Evolutionary conservation across 2,888 invertebrate genomes (phyloP).

Genomic region (Bembecia ichneumoniformis): DNA sequence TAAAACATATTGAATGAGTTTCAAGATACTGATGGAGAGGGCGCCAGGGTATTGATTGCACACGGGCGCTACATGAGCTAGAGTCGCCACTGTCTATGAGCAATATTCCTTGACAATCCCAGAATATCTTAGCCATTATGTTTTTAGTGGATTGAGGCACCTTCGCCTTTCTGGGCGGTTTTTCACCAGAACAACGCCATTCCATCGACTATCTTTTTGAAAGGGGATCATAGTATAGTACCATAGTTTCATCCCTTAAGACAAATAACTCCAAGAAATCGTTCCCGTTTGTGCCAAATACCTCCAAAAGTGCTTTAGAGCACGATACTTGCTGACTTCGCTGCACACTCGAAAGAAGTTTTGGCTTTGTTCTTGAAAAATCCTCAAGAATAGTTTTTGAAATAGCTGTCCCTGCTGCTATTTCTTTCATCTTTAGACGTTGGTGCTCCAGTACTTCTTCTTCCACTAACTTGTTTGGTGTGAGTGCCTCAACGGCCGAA

Average conservation of each 20-base stretch:
- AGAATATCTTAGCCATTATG: too few relatives aligned
- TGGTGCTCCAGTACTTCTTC: background rate
- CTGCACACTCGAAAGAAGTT: background rate
- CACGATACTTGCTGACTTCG: background rate
- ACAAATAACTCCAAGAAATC: too few relatives aligned
- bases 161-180: background rate
- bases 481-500: background rate
- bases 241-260: background rate
- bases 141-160: background rate
- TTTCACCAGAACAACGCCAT: background rate
- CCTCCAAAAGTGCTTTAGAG: background rate
- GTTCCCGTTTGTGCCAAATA: background rate
- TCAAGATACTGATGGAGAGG: too few relatives aligned
- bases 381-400: background rate
- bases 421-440: too few relatives aligned
- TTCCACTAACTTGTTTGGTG: background rate
- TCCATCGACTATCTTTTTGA: background rate
- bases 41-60: too few relatives aligned
- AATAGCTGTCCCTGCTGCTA: background rate
- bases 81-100: too few relatives aligned
- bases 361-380: background rate
- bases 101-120: too few relatives aligned
- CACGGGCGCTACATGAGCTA: too few relatives aligned
- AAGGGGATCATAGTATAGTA: background rate
- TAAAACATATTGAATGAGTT: too few relatives aligned